A percentile compares a stretch with the other conserved stretches of the same genome.
These are phyloP conservation scores for Chrysolina oricalcia DNA, from an alignment of 2,888 invertebrate genomes.

Conservation along the genomic window DNA sequence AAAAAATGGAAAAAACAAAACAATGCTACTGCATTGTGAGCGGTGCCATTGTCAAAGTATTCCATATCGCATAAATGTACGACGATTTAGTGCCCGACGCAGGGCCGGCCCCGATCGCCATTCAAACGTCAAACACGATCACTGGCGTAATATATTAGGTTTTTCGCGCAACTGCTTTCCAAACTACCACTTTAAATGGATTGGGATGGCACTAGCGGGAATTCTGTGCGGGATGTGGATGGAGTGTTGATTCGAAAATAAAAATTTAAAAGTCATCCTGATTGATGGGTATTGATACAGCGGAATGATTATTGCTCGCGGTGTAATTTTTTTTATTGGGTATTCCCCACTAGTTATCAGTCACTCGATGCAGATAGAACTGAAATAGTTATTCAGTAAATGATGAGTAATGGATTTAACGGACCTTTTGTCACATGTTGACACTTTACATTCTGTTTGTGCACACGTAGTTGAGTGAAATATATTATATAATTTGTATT, in stretches of 20 bases:
- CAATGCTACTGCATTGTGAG: conserved; percentile 51
- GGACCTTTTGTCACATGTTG: no score
- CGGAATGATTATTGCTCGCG: neutral
- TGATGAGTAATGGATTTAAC: no score
- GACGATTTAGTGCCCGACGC: conserved; percentile 50
- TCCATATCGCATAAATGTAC: conserved; percentile 53
- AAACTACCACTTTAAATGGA: conserved; percentile 50
- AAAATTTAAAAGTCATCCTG: neutral
- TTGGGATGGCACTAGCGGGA: conserved; percentile 39
- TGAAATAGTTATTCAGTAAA: no score
- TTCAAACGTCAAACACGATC: conserved; percentile 58
- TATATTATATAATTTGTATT: no score
- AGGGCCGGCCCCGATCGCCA: conserved; percentile 50
- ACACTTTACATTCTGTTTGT: no score
- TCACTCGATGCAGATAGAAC: neutral
- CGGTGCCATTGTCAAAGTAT: conserved; percentile 53
- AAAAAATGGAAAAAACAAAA: conserved; percentile 44
- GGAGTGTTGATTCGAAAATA: conserved; percentile 16
- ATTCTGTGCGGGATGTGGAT: neutral
- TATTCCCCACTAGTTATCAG: neutral
- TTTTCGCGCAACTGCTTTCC: conserved; percentile 49
- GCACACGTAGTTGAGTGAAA: no score
- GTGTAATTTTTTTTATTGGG: neutral
- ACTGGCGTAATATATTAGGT: conserved; percentile 55
- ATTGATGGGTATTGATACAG: neutral